Base-by-base conservation (phyloP, 1,140 invertebrate species). In the Pygmarrhopalites habei region DNA sequence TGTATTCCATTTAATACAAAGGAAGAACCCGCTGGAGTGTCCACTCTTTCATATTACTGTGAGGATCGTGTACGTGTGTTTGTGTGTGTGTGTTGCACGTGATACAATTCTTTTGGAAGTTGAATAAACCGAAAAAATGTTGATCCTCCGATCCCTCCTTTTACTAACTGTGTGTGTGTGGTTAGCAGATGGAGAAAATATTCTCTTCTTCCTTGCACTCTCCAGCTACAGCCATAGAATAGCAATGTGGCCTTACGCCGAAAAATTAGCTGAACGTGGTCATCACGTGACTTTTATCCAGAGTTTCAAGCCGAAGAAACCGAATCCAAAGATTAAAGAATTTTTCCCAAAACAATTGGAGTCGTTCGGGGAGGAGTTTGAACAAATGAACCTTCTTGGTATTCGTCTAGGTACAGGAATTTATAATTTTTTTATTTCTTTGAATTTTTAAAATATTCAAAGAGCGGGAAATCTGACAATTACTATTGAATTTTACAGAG, bases 251-350 rank as follows among this genome's bases (percentile, higher is more conserved):
- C 65, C 65, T 7, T 25, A 62, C 12, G 53, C 56, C 14, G 65
- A 67, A 43, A 39, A 21, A 4, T 29, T 67, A 21, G 56, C 60
- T 15, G 60, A 26, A 1, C 28, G 49, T 35, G 65, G 65, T 55
- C 65, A 67, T 41, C 58, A 67, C 41, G 60, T 67, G 10, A 67
- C 65, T 17, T 62, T 66, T 44, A 28, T 57, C 28, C 55, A 59
- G 15, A 25, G 53, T 2, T 56, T n/a, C 19, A 23, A 25, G n/a
- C 59, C 65, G 12, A 67, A 63, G 49, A 41, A 58, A n/a, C 19
- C 15, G 28, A 30, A 60, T 61, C 25, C 51, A 15, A 14, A 28
- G 17, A 26, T 58, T 1, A 7, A 19, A 2, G 47, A 60, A 60
- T 39, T 43, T 21, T 55, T 26, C 35, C 56, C 64, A 29, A 17